Conservation (phyloP, 2,113 vertebrate genomes). For the Grammomys surdaster region DNA sequence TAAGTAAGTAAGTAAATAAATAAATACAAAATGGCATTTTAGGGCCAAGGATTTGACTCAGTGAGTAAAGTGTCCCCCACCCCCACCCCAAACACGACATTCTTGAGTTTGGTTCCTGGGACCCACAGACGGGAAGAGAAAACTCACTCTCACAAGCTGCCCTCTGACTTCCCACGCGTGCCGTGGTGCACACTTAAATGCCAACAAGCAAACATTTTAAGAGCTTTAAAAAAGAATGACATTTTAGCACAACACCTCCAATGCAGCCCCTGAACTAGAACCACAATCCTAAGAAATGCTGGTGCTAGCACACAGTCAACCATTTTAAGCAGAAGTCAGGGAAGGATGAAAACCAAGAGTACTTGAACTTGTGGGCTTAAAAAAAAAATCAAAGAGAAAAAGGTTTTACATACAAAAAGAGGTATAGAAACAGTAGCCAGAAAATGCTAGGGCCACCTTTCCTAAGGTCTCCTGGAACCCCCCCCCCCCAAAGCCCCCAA, state of each 20-base stretch:
- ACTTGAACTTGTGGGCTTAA: background rate
- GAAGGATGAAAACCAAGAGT: background rate
- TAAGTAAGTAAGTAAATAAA: too few relatives aligned
- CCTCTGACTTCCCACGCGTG: background rate
- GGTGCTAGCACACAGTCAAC: too few relatives aligned
- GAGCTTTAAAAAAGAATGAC: background rate
- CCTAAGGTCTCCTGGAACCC: too few relatives aligned
- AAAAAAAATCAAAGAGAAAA: background rate
- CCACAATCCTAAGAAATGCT: rapidly evolving
- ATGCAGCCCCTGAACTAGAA: background rate
- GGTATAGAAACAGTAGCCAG: background rate
- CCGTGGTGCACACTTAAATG: background rate
- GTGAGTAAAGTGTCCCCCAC: background rate
- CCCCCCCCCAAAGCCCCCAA: too few relatives aligned
- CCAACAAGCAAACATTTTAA: background rate
- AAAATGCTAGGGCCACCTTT: background rate
- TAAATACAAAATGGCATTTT: background rate
- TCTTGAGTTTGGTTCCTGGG: background rate
- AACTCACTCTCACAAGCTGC: background rate
- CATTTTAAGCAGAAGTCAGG: background rate
- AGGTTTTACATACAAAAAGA: background rate
- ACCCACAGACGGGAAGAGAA: background rate
- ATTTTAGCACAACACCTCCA: background rate
- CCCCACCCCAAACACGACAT: background rate
- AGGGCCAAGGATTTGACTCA: background rate